Base-by-base conservation (phyloP, 2,888 invertebrate species). In the Gisinianus flammeolus region DNA sequence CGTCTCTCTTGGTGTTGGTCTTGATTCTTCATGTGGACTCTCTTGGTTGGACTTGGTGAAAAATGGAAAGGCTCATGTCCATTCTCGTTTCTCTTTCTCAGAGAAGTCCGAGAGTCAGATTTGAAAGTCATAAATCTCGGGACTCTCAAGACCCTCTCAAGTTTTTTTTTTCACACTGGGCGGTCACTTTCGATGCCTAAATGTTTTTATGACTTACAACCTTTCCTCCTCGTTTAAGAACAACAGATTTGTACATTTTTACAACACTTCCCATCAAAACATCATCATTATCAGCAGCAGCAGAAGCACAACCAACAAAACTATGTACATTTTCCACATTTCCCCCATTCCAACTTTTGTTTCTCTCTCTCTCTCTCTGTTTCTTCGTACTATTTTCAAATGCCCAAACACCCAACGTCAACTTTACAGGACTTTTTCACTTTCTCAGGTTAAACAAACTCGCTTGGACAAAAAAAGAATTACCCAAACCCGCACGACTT, bases 261-360 rank as follows among this genome's bases (percentile, higher is more conserved):
- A 84, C 82, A 84, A 82, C 83, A 80, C 81, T 83, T 84, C 81
- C 83, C 83, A 83, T 84, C 83, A 83, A 84, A 83, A 83, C 83
- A 84, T 84, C 83, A 81, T 84, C 84, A 84, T 80, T 80, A 78
- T 80, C 80, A 74, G 62, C 75, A 35, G 33, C 44, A 28, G 19
- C 62, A 22, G 54, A 26, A n/a, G 30, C 19, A n/a, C 33, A 30
- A 19, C 52, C 4, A 28, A 5, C 52, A 52, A 35, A n/a, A n/a
- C n/a, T n/a, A n/a, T n/a, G n/a, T n/a, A n/a, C n/a, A n/a, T n/a
- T n/a, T n/a, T n/a, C n/a, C n/a, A n/a, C n/a, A n/a, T n/a, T n/a
- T n/a, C n/a, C n/a, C n/a, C n/a, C n/a, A n/a, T n/a, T n/a, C n/a
- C n/a, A n/a, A n/a, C n/a, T n/a, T n/a, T n/a, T n/a, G 56, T 19